These are phyloP conservation scores for Umimayanthus chanpuru DNA, from an alignment of 92 coral and sea anemone genomes.

Conservation along the genomic window DNA sequence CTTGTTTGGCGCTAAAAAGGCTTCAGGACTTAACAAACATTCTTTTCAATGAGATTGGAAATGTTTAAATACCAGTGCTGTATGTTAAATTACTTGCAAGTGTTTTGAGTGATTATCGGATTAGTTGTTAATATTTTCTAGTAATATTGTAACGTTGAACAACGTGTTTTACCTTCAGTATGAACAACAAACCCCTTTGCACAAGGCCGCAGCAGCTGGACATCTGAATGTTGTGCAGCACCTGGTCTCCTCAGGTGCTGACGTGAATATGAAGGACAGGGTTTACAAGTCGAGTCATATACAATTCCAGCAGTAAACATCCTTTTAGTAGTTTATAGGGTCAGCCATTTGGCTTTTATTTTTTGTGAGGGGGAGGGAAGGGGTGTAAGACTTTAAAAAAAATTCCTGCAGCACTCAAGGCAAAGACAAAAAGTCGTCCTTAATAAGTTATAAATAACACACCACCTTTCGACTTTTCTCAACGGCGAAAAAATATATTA, in stretches of 20 bases:
- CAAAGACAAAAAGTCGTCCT: no score
- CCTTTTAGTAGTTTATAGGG: neutral
- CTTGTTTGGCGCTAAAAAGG: slow-evolving; percentile 8
- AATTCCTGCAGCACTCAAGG: no score
- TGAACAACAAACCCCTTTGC: neutral
- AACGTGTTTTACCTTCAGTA: neutral
- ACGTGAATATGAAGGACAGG: no score
- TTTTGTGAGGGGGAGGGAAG: neutral
- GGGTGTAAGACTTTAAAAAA: no score
- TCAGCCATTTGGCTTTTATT: slow-evolving; percentile 9
- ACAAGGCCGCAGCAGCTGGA: neutral
- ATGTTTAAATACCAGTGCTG: neutral
- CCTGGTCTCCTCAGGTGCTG: no score
- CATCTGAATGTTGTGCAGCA: no score
- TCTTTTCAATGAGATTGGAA: slow-evolving; percentile 3
- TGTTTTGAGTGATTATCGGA: no score
- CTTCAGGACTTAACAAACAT: neutral
- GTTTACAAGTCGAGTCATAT: neutral
- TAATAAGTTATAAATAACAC: no score
- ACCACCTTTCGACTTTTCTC: no score
- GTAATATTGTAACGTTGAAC: neutral
- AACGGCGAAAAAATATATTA: no score
- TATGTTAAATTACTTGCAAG: neutral
- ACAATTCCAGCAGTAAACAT: no score
- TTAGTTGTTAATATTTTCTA: no score